These are phyloP conservation scores for Orthosia gothica DNA, from an alignment of 2,888 invertebrate species.

Conservation along the genomic window DNA sequence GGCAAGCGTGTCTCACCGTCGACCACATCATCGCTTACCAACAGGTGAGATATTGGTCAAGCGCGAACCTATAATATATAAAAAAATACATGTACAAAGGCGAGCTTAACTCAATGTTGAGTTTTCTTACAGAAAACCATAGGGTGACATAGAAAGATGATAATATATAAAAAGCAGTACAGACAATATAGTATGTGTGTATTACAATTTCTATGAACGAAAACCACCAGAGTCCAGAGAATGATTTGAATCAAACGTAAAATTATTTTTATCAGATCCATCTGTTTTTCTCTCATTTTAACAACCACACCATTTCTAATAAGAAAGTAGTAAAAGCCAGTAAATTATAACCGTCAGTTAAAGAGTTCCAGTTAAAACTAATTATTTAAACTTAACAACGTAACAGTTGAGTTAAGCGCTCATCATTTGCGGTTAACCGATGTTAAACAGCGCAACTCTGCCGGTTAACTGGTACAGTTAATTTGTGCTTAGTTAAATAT, in stretches of 20 bases:
- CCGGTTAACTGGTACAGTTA: constrained; percentile 70
- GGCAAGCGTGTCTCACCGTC: too few relatives aligned
- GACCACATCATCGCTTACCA: too few relatives aligned
- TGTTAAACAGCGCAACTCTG: constrained; percentile 71
- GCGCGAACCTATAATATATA: too few relatives aligned
- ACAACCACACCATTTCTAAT: constrained; percentile 35
- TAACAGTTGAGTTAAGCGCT: constrained; percentile 69
- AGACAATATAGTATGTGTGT: too few relatives aligned
- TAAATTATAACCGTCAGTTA: constrained; percentile 44
- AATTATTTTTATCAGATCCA: background rate
- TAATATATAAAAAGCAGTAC: too few relatives aligned
- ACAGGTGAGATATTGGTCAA: too few relatives aligned
- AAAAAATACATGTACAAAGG: too few relatives aligned
- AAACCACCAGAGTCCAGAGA: too few relatives aligned
- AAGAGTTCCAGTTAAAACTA: constrained; percentile 61
- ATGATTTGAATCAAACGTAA: background rate
- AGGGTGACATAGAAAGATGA: too few relatives aligned
- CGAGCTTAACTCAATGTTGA: too few relatives aligned
- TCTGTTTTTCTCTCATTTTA: constrained; percentile 5
- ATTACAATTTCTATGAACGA: too few relatives aligned
- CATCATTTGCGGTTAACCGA: constrained; percentile 77
- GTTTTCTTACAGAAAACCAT: too few relatives aligned
- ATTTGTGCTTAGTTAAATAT: constrained; percentile 63
- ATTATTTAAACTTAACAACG: constrained; percentile 67
- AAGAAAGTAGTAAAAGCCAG: constrained; percentile 32